phyloP scores from a whole-genome alignment of 2,888 invertebrate genomes.

The Petrolisthes cinctipes region DNA sequence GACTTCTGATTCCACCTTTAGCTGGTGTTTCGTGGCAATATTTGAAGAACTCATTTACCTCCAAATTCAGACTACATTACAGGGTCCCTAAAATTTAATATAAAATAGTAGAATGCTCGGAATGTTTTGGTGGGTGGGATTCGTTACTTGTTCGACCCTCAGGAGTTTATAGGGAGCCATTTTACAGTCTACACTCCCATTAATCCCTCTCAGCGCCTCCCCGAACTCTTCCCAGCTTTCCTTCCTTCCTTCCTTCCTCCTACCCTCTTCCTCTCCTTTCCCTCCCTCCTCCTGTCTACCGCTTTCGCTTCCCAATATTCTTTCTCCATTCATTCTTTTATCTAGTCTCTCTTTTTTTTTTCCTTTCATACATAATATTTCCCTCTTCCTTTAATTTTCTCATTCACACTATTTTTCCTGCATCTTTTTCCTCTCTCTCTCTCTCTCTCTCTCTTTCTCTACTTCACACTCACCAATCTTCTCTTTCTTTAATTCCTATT shows the following conservation, averaged over 20 bases:
- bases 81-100: too few species aligned
- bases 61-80: too few species aligned
- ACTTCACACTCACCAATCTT: background rate
- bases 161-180: too few species aligned
- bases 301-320: background rate
- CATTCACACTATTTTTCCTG: background rate
- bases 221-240: background rate
- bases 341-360: too few species aligned
- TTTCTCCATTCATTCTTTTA: background rate
- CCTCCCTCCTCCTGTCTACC: background rate
- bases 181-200: too few species aligned
- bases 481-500: background rate
- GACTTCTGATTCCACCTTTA: too few species aligned
- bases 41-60: too few species aligned
- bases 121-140: too few species aligned
- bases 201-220: background rate
- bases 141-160: too few species aligned
- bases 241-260: background rate
- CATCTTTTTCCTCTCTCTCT: background rate
- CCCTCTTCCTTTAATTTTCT: constrained; percentile 5
- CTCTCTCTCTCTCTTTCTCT: background rate
- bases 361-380: background rate
- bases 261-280: background rate
- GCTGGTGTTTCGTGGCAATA: too few species aligned
- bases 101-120: too few species aligned